Conservation (phyloP, 2,797 vertebrate genomes). For the Ctenopoma kingsleyae region DNA sequence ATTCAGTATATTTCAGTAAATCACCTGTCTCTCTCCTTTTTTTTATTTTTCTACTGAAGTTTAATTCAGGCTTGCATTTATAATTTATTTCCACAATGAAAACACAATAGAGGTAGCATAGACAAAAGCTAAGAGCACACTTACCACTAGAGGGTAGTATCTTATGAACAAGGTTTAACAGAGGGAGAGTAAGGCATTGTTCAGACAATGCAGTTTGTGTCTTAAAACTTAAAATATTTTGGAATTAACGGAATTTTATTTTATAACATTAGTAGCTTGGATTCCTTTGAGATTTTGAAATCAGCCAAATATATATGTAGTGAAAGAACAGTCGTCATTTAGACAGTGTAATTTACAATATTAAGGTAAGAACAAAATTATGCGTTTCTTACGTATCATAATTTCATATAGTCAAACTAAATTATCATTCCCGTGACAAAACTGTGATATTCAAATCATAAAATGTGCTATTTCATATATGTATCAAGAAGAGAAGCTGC, state of each 20-base stretch:
- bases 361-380: not conserved
- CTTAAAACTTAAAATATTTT: conserved; percentile 15
- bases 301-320: not conserved
- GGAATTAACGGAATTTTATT: not conserved
- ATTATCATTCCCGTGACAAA: conserved; percentile 30
- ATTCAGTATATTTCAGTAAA: conserved; percentile 12
- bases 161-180: conserved; percentile 65
- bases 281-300: conserved; percentile 17
- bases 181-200: conserved; percentile 34
- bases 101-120: conserved; percentile 14
- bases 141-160: conserved; percentile 85
- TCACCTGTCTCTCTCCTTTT: not conserved
- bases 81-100: conserved; percentile 10
- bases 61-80: conserved; percentile 35
- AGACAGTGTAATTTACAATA: not conserved
- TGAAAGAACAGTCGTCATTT: not conserved
- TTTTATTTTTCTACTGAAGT: not conserved
- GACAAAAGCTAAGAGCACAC: conserved; percentile 24
- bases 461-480: conserved; percentile 39
- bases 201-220: conserved; percentile 18
- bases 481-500: conserved; percentile 16
- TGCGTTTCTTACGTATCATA: conserved; percentile 12
- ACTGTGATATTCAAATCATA: conserved; percentile 20
- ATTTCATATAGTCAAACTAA: conserved; percentile 22
- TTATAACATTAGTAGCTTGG: not conserved